These are phyloP conservation scores for Narcine bancroftii DNA, from an alignment of 2,113 vertebrate genomes.

Conservation along the genomic window DNA sequence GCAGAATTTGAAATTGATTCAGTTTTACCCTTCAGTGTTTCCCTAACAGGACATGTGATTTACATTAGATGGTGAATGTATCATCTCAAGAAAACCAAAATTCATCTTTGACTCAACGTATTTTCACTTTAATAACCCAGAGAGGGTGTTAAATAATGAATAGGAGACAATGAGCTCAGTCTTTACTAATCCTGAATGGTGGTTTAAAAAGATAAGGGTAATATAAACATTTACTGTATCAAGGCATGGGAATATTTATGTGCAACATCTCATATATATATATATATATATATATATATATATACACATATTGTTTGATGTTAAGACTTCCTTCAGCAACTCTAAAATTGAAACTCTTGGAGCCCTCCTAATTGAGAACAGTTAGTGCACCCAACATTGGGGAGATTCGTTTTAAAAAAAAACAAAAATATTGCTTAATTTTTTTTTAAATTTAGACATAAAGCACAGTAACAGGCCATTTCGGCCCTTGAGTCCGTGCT, in stretches of 20 bases:
- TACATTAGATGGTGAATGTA: neutral
- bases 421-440: too few species aligned
- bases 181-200: neutral
- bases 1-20: neutral
- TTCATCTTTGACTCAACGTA: neutral
- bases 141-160: neutral
- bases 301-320: neutral
- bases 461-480: too few species aligned
- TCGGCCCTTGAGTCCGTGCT: too few species aligned
- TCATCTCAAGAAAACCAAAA: neutral
- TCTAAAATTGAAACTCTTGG: too few species aligned
- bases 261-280: neutral
- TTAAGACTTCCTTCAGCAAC: neutral
- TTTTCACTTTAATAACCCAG: neutral
- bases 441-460: too few species aligned
- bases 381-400: too few species aligned
- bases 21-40: neutral
- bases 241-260: neutral
- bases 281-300: neutral
- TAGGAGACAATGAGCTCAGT: neutral
- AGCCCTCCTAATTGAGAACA: neutral
- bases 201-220: neutral
- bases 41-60: neutral
- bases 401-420: too few species aligned
- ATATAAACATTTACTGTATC: neutral